phyloP scores from a whole-genome alignment of 2,888 invertebrate genomes.

The Leptopilina syphax region DNA sequence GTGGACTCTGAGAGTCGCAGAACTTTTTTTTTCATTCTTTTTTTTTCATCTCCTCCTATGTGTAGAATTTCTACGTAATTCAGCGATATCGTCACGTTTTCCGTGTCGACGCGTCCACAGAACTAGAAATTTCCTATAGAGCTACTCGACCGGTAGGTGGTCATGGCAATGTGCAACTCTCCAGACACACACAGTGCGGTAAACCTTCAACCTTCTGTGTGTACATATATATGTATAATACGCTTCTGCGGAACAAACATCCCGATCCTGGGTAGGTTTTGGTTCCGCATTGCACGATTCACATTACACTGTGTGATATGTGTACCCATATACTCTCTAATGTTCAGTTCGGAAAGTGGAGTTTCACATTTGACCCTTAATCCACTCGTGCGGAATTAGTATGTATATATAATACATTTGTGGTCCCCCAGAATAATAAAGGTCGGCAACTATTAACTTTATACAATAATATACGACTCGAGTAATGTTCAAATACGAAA shows the following conservation, averaged over 20 bases:
- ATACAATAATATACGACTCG: not conserved
- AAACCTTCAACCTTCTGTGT: not conserved
- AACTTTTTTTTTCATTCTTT: slow-evolving; percentile 40
- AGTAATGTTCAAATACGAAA: too few relatives aligned
- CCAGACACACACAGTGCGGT: not conserved
- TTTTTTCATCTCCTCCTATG: slow-evolving; percentile 36
- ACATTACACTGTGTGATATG: slow-evolving; percentile 13
- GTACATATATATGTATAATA: not conserved
- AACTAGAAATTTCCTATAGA: slow-evolving; percentile 48
- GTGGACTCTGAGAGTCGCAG: slow-evolving; percentile 42
- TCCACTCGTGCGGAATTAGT: slow-evolving; percentile 33
- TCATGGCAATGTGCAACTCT: slow-evolving; percentile 24
- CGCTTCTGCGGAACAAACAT: slow-evolving; percentile 38
- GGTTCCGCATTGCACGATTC: slow-evolving; percentile 31
- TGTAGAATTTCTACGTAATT: slow-evolving; percentile 46
- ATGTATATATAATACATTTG: not conserved
- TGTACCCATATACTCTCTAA: slow-evolving; percentile 7
- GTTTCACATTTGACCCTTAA: slow-evolving; percentile 39
- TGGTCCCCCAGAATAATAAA: not conserved
- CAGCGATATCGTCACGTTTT: slow-evolving; percentile 63
- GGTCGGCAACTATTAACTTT: not conserved
- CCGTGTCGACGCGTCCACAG: slow-evolving; percentile 53
- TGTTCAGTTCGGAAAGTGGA: slow-evolving; percentile 27
- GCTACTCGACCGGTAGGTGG: slow-evolving; percentile 43
- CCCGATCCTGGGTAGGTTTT: slow-evolving; percentile 29